phyloP scores from a whole-genome alignment of 2,888 invertebrate genomes.

The Chloromyia formosa region DNA sequence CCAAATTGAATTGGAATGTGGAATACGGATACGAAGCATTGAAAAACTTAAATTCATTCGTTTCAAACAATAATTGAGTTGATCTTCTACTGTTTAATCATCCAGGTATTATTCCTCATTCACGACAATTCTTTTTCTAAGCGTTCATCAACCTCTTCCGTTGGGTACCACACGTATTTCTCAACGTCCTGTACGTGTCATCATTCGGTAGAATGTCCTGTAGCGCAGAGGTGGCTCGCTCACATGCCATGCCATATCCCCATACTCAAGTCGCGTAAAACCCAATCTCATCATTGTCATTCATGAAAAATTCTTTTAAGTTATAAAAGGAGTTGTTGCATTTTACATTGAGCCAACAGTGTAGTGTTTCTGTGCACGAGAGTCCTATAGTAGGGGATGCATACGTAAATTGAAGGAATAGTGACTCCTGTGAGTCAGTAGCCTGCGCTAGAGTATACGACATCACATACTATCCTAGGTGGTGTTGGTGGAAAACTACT shows the following conservation, averaged over 20 bases:
- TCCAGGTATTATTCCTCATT: no score
- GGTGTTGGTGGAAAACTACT: conserved; percentile 2
- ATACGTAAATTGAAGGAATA: not conserved
- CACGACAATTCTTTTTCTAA: not conserved
- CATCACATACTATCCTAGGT: not conserved
- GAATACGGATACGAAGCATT: no score
- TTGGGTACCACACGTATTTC: not conserved
- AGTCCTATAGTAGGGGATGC: conserved; percentile 1
- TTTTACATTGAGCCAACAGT: conserved; percentile 4
- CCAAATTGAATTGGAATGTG: no score
- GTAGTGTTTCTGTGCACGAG: not conserved
- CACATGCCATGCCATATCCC: not conserved
- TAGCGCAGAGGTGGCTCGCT: not conserved
- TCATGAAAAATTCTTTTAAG: conserved; percentile 40
- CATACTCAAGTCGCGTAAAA: conserved; percentile 4
- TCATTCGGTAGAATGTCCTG: conserved; percentile 21
- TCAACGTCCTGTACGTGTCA: not conserved
- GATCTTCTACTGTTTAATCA: no score
- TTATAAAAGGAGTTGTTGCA: conserved; percentile 37
- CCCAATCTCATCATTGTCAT: conserved; percentile 43
- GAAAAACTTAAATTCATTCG: no score
- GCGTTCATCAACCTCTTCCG: conserved; percentile 17
- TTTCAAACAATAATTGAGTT: no score
- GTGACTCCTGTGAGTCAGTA: not conserved
- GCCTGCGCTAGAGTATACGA: not conserved